These are phyloP conservation scores for Podocnemis expansa DNA, from an alignment of 2,113 vertebrate species.

Conservation along the genomic window DNA sequence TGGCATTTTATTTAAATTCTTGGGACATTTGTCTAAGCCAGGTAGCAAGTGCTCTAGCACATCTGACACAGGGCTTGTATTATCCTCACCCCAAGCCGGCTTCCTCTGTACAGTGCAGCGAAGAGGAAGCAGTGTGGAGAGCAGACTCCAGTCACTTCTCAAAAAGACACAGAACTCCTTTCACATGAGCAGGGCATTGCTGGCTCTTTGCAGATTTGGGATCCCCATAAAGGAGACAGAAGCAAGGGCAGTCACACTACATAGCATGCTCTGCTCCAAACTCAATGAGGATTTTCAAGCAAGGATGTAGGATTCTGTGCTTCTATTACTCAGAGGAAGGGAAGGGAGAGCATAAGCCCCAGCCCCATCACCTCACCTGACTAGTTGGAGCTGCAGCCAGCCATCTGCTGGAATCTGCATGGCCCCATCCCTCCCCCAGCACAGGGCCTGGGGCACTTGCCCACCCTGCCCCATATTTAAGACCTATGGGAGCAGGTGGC, in stretches of 20 bases:
- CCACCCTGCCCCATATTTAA: too few relatives aligned
- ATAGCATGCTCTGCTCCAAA: background rate
- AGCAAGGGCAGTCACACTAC: background rate
- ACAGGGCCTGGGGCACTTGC: too few relatives aligned
- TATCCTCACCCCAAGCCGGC: background rate
- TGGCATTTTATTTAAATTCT: background rate
- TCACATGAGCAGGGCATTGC: background rate
- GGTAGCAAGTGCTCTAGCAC: background rate
- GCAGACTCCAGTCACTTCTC: background rate
- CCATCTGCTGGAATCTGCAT: too few relatives aligned
- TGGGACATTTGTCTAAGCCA: background rate
- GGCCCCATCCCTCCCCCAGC: too few relatives aligned
- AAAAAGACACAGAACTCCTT: background rate
- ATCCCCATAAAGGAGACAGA: background rate
- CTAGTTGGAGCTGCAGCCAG: too few relatives aligned
- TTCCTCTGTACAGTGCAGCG: fast-evolving
- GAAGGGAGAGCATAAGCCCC: background rate
- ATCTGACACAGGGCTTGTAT: background rate
- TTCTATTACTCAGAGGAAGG: background rate
- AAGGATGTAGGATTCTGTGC: background rate
- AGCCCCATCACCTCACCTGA: too few relatives aligned
- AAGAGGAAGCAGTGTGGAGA: background rate
- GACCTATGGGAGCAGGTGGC: too few relatives aligned
- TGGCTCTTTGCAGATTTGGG: background rate
- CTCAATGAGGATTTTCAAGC: background rate